Conservation (phyloP, 2,888 invertebrate species). For the Epiperipatus broadwayi region DNA sequence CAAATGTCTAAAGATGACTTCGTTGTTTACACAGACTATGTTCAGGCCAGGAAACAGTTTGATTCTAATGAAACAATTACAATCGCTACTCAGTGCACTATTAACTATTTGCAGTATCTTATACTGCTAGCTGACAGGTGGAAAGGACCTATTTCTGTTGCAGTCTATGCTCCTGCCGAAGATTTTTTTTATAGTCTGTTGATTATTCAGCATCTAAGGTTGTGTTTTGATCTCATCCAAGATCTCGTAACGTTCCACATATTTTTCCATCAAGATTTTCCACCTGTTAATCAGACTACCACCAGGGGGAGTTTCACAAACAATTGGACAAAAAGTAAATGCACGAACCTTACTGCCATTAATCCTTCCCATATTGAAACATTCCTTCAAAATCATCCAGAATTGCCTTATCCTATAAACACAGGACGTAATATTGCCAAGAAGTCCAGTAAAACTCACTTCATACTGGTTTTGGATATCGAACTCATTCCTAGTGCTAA, state of each 20-base stretch:
- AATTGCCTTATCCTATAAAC: constrained; percentile 51
- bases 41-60: no score
- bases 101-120: constrained; percentile 46
- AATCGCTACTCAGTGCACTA: constrained; percentile 49
- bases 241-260: constrained; percentile 46
- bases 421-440: constrained; percentile 51
- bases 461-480: constrained; percentile 48
- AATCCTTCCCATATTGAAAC: no score
- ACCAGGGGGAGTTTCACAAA: no score
- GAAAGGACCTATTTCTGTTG: constrained; percentile 49
- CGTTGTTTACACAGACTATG: no score
- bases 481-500: constrained; percentile 47
- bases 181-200: constrained; percentile 43
- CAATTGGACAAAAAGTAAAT: no score
- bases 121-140: constrained; percentile 45
- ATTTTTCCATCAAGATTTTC: constrained; percentile 39
- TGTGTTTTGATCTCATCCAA: constrained; percentile 46
- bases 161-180: constrained; percentile 45
- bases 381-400: no score
- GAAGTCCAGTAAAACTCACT: constrained; percentile 40
- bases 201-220: constrained; percentile 42
- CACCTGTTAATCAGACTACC: constrained; percentile 32
- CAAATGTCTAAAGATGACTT: no score
- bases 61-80: no score
- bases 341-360: no score